Base-by-base conservation (phyloP, 1,140 invertebrate species). In the Asbolus verrucosus region DNA sequence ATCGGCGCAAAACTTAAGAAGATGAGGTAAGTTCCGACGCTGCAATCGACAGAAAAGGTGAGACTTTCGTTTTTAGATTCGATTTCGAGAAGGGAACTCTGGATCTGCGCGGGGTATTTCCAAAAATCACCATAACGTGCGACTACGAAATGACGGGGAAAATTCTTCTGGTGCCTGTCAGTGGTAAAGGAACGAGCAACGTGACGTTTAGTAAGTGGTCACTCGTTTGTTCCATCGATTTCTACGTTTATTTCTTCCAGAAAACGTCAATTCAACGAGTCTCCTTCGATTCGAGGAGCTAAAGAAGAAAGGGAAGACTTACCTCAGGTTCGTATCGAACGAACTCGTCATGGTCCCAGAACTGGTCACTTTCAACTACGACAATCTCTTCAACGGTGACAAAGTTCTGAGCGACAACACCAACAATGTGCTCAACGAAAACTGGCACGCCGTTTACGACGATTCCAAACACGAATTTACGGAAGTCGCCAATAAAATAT, bases 301-400 rank as follows among this genome's bases (percentile, higher is more conserved):
- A 8, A 30, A 8, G 27, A 30, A 30, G 27, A 30, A 30, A 8
- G 27, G 27, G 4, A 30, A 30, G 27, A 30, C 27, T 4, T 30
- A 30, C 27, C 4, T 30, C 4, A 30, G 9, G 27, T 30, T 30
- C 9, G 27, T 30, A 8, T 5, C 27, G 4, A 5, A 4, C 16
- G 38, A 24, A 1, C 1, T 62, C 0, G 61, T 31, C 9, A 19
- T 73, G 19, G 6, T 18, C 2, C 71, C 71, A 0, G 21, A 36
- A 13, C 43, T 54, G 8, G 30, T 62, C 16, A 18, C 13, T 2
- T 72, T 63, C 27, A 14, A 50, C 9, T 73, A 67, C 14, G 66
- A 75, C 0, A 75, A 75, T 43, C 65, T 75, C 8, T 75, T 75
- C 21, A 46, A 73, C 59, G 71, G 71, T 16, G 73, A 75, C 33